Conservation (phyloP, 2,888 invertebrate genomes). For the Phalangium opilio region DNA sequence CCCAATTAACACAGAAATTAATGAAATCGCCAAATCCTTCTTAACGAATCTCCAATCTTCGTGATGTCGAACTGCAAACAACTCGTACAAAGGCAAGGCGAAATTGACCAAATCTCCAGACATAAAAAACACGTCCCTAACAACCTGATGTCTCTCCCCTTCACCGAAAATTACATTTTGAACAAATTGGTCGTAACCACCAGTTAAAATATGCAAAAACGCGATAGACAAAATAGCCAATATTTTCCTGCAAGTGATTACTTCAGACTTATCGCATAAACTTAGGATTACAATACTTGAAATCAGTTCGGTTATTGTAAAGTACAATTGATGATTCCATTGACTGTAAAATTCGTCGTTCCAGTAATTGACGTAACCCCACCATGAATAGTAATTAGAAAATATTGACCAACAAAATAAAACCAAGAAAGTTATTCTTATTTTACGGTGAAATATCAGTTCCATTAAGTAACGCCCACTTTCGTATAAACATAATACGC, state of each 20-base stretch:
- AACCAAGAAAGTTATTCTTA: conserved; percentile 45
- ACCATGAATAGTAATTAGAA: conserved; percentile 52
- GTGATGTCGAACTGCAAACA: too few relatives aligned
- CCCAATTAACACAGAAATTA: too few relatives aligned
- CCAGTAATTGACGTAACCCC: conserved; percentile 53
- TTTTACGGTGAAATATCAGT: conserved; percentile 37
- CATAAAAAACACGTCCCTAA: conserved; percentile 51
- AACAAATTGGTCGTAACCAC: conserved; percentile 49
- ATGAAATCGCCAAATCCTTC: too few relatives aligned
- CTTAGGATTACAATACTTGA: conserved; percentile 45
- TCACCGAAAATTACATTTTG: conserved; percentile 35
- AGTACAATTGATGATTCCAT: conserved; percentile 52
- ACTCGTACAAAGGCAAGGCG: conserved; percentile 37
- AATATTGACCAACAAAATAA: conserved; percentile 48
- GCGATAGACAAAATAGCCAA: conserved; percentile 44
- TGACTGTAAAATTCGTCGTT: conserved; percentile 53
- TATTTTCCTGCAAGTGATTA: conserved; percentile 40
- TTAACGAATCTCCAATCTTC: too few relatives aligned
- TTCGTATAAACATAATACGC: conserved; percentile 45
- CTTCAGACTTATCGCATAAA: conserved; percentile 29
- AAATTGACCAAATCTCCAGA: conserved; percentile 48
- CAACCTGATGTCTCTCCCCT: conserved; percentile 43
- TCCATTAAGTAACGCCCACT: conserved; percentile 41
- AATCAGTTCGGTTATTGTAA: conserved; percentile 44
- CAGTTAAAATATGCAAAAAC: conserved; percentile 44